phyloP scores from a whole-genome alignment of 30 jellyfish, hydroid and myxozoan genomes.

The Kudoa iwatai region DNA sequence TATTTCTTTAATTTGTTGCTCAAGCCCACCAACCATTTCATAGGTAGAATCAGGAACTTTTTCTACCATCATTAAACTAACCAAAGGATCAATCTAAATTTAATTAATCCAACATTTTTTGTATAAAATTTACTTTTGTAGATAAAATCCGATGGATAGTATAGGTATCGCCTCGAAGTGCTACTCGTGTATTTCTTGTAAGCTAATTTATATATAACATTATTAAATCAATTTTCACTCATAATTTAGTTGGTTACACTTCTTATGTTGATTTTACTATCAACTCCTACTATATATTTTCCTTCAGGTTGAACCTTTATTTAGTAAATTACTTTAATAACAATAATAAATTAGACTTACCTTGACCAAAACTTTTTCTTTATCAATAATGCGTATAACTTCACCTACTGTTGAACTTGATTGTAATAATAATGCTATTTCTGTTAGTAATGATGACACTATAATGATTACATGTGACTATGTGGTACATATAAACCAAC shows the following conservation, averaged over 20 bases:
- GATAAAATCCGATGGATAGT: slow-evolving; percentile 54
- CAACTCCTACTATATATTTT: slow-evolving; percentile 76
- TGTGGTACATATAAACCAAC: neutral
- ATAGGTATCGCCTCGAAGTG: slow-evolving; percentile 58
- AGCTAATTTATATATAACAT: slow-evolving; percentile 5
- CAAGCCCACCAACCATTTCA: slow-evolving; percentile 91
- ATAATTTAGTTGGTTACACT: slow-evolving; percentile 6
- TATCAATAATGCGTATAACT: slow-evolving; percentile 72
- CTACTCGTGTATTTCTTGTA: slow-evolving; percentile 59
- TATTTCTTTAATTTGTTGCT: slow-evolving; percentile 68
- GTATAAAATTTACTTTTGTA: slow-evolving; percentile 15
- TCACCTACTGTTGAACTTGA: slow-evolving; percentile 93
- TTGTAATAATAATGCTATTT: slow-evolving; percentile 35
- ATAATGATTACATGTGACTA: neutral
- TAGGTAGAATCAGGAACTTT: slow-evolving; percentile 92
- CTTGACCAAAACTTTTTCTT: slow-evolving; percentile 68
- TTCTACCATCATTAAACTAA: slow-evolving; percentile 89
- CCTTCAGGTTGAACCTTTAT: slow-evolving; percentile 91
- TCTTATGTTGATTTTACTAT: slow-evolving; percentile 49
- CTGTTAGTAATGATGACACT: slow-evolving; percentile 1
- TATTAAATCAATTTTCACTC: neutral
- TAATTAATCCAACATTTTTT: neutral
- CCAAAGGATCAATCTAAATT: slow-evolving; percentile 66
- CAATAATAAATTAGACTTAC: slow-evolving; percentile 2
- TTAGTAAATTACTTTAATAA: neutral